Conservation (phyloP, 2,797 vertebrate genomes). For the Fistularia tabacaria region DNA sequence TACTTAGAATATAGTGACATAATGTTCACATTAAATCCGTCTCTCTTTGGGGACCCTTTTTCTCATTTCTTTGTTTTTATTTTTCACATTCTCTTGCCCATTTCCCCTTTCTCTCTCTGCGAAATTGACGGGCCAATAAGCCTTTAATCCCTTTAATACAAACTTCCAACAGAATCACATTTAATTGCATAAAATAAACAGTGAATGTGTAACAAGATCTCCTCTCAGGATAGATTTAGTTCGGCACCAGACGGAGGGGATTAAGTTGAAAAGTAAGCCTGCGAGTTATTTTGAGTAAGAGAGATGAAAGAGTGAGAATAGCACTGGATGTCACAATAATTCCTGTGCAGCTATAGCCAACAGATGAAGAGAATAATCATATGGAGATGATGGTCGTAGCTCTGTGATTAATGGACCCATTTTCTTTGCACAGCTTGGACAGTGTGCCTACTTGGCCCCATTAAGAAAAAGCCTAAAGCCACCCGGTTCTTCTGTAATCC, state of each 20-base stretch:
- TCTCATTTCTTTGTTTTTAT: slow-evolving; percentile 9
- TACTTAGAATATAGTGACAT: slow-evolving; percentile 28
- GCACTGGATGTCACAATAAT: slow-evolving; percentile 50
- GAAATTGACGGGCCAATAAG: slow-evolving; percentile 53
- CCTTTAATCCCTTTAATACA: slow-evolving; percentile 62
- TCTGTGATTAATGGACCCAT: slow-evolving; percentile 72
- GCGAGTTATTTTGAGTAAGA: slow-evolving; percentile 44
- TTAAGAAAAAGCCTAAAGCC: slow-evolving; percentile 66
- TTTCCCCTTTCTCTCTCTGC: slow-evolving; percentile 27
- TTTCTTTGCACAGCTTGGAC: slow-evolving; percentile 68
- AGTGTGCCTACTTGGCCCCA: slow-evolving; percentile 68
- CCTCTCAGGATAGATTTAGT: slow-evolving; percentile 58
- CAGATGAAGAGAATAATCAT: slow-evolving; percentile 67
- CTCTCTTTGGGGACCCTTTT: slow-evolving; percentile 8
- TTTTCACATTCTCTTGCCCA: slow-evolving; percentile 26
- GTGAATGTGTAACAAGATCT: slow-evolving; percentile 46
- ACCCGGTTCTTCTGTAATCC: slow-evolving; percentile 38
- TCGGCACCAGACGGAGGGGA: slow-evolving; percentile 45
- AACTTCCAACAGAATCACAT: slow-evolving; percentile 61
- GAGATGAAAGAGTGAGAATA: slow-evolving; percentile 28
- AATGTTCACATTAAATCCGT: slow-evolving; percentile 22
- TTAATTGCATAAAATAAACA: slow-evolving; percentile 65
- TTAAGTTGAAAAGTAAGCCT: slow-evolving; percentile 58
- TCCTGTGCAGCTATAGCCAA: slow-evolving; percentile 48
- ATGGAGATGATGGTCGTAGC: slow-evolving; percentile 66